Evolutionary conservation across 2,888 invertebrate species (phyloP), one percentile per base, ranked within the genome.

Genomic region (Neocrepidodera transversa): DNA sequence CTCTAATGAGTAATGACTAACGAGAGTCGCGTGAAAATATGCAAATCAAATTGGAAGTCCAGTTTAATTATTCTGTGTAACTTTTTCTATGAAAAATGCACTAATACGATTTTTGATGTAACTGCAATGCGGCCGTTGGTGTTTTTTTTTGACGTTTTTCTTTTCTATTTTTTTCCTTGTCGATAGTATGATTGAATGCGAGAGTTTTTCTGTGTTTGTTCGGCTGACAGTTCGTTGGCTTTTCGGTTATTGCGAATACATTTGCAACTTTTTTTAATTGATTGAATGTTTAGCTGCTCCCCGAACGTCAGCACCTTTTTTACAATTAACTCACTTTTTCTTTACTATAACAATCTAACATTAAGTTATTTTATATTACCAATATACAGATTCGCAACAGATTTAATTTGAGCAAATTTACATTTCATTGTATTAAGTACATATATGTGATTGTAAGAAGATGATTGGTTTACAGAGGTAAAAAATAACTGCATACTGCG

Each of bases 1-100:
- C 74, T 74, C 78, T 79, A 79, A 79, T 79, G 79, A 79, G 78
- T 79, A 79, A 79, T 79, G 79, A 79, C 79, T 79, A 79, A 80
- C 79, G 79, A 79, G 77, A 76, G 75, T 78, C 77, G 76, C 75
- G 76, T 75, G 78, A 77, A 79, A 79, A 79, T 79, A 80, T 80
- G 79, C 79, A 79, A 79, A 79, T 79, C 79, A 78, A 79, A 80
- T 80, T 79, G 80, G 74, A 79, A 78, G 76, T 77, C 76, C 75
- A 77, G 77, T 79, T 79, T 77, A 79, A 78, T 78, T 78, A 78
- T 78, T 76, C 75, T 66, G 68, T 72, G 72, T 72, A 67, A 69
- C 70, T 70, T 71, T 68, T 71, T 68, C 65, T 66, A 63, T 69
- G 72, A 73, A 74, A 74, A 73, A 69, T 71, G 71, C 71, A 70